These are phyloP conservation scores for Drosophila lutescens DNA, from an alignment of 2,888 invertebrate genomes.

Conservation along the genomic window DNA sequence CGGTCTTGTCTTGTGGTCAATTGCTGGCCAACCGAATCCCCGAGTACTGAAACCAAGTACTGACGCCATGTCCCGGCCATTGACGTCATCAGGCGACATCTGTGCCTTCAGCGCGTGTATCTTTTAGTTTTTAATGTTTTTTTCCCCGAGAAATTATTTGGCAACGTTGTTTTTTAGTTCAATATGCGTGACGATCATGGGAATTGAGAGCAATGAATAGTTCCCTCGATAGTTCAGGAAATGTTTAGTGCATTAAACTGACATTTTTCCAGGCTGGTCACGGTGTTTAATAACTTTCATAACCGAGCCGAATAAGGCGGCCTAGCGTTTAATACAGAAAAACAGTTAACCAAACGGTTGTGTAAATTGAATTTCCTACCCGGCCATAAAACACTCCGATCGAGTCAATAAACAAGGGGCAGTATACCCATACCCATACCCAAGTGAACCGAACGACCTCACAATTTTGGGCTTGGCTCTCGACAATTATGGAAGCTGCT, in stretches of 20 bases:
- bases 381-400: constrained; percentile 53
- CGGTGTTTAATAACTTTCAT: constrained; percentile 57
- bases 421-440: neutral
- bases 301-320: constrained; percentile 48
- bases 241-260: constrained; percentile 39
- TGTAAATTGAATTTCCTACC: constrained; percentile 62
- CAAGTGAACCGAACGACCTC: constrained; percentile 54
- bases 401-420: constrained; percentile 42
- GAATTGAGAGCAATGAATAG: constrained; percentile 11
- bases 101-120: constrained; percentile 27
- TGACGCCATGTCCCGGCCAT: constrained; percentile 45
- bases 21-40: constrained; percentile 25
- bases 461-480: constrained; percentile 59
- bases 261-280: constrained; percentile 69
- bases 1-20: constrained; percentile 50
- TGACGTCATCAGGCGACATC: constrained; percentile 49
- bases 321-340: constrained; percentile 24
- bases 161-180: constrained; percentile 6
- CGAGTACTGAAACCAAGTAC: constrained; percentile 16
- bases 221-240: constrained; percentile 50
- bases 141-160: constrained; percentile 2
- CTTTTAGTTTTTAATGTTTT: constrained; percentile 33
- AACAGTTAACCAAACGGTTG: constrained; percentile 58
- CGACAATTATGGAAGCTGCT: constrained; percentile 43
- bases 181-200: constrained; percentile 1